Percentiles rank a stretch among this genome's conserved stretches.
Evolutionary conservation across 2,888 invertebrate genomes (phyloP).

Genomic region (Clitarchus hookeri): DNA sequence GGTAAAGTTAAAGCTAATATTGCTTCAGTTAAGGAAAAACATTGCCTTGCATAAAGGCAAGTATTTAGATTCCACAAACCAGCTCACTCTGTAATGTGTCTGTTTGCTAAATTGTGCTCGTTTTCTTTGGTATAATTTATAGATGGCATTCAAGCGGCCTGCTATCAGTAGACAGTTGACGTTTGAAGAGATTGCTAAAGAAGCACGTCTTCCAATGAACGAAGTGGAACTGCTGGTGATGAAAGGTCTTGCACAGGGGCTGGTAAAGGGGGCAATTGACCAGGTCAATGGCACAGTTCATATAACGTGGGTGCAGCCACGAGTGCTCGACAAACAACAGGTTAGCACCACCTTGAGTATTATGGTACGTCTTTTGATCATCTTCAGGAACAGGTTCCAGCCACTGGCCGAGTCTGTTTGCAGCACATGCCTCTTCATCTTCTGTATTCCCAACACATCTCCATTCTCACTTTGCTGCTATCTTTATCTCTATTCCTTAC

Average conservation of each 20-base stretch:
- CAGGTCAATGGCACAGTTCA: constrained; percentile 79
- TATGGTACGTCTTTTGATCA: too few species aligned
- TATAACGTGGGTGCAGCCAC: constrained; percentile 85
- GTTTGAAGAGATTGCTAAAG: constrained; percentile 87
- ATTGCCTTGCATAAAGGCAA: too few species aligned
- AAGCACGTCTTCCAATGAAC: constrained; percentile 79
- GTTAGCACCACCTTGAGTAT: constrained; percentile 48
- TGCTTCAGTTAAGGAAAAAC: too few species aligned
- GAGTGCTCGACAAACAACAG: constrained; percentile 72
- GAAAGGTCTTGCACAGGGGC: constrained; percentile 94
- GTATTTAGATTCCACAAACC: too few species aligned
- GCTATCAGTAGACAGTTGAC: constrained; percentile 84
- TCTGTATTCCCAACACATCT: too few species aligned
- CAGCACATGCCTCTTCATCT: too few species aligned
- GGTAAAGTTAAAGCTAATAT: too few species aligned
- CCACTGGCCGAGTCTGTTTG: too few species aligned
- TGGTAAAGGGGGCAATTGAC: constrained; percentile 94
- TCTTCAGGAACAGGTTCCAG: too few species aligned
- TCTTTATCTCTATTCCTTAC: too few species aligned
- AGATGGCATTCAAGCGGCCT: constrained; percentile 96
- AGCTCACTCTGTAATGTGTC: too few species aligned
- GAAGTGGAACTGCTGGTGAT: constrained; percentile 95
- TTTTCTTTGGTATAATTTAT: constrained; percentile 45
- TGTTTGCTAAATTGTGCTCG: constrained; percentile 19
- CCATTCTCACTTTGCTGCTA: too few species aligned